Evolutionary conservation across 2,888 invertebrate genomes (phyloP), one percentile per base, ranked within the genome.

Genomic region (Mythimna impura): DNA sequence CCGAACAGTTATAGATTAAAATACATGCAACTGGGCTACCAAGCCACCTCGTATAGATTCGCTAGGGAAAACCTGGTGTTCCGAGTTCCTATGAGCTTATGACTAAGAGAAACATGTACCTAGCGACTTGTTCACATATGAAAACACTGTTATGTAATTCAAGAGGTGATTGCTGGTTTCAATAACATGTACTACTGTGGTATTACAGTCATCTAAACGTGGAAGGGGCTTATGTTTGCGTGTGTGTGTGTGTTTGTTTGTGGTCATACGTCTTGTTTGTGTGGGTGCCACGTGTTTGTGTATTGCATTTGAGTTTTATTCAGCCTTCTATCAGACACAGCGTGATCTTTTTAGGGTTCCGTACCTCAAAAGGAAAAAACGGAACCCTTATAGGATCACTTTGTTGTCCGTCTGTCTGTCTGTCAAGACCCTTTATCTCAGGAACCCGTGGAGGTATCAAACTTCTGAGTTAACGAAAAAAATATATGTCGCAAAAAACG

Each of bases 11-110:
- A 83, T 60, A 47, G 66, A 66, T 79, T 76, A 60, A 71, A 73
- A 76, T 71, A 80, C 78, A 83, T 79, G 74, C 68, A 82, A 76
- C 66, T 74, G 64, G 84, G 66, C 61, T 68, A 72, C 47, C 57
- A 71, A 71, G 68, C 71, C 65, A 78, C 82, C 81, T 87, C 86
- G 80, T 86, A 86, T 78, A 79, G 78, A 86, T 83, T 88, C 88
- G 89, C 90, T 87, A 86, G 89, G 87, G 88, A 91, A 89, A 84
- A 43, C 61, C 82, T 66, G 61, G 14, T 40, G 52, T 20, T 71
- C 65, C 71, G 66, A 55, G 65, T 71, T 66, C 68, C 75, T 66
- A 62, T 8, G 78, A 47, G 52, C n/a, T 30, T 30, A 47, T 81
- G 78, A 81, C 78, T 77, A 61, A 82, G 78, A 57, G 47, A 65